phyloP scores from a whole-genome alignment of 2,113 vertebrate genomes.

The Cinclus mexicanus region DNA sequence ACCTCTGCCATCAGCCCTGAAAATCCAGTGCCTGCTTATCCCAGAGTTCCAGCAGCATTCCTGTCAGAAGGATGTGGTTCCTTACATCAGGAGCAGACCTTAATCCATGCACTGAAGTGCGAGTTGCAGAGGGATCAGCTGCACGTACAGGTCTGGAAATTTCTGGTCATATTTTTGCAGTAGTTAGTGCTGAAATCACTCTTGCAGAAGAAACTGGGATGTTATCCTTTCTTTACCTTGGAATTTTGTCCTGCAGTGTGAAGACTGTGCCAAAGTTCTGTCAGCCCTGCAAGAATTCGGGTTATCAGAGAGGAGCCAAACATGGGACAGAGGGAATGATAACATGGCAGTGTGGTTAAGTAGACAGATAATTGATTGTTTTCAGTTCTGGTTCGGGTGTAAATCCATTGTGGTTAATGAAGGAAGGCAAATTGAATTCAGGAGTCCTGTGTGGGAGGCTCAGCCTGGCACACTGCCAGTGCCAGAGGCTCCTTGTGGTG shows the following conservation, averaged over 20 bases:
- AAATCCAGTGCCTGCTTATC: background rate
- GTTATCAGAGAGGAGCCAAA: background rate
- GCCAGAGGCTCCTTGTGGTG: background rate
- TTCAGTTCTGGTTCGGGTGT: background rate
- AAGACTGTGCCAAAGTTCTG: background rate
- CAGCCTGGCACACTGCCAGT: background rate
- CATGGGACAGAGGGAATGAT: background rate
- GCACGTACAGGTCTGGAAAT: background rate
- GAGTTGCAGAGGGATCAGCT: background rate
- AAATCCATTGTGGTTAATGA: slow-evolving; percentile 23
- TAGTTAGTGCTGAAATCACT: background rate
- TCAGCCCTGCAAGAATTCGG: background rate
- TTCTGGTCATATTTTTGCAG: background rate
- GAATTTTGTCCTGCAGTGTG: background rate
- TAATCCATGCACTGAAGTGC: background rate
- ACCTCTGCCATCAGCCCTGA: background rate
- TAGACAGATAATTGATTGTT: slow-evolving; percentile 1
- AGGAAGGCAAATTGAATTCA: background rate
- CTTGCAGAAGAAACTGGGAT: background rate
- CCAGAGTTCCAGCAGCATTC: background rate
- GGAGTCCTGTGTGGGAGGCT: background rate
- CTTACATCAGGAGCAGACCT: background rate
- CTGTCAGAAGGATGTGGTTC: background rate
- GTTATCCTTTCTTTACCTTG: background rate
- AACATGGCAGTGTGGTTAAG: background rate